Base-by-base conservation (phyloP, 2,113 vertebrate genomes). In the Phyllostomus hastatus region DNA sequence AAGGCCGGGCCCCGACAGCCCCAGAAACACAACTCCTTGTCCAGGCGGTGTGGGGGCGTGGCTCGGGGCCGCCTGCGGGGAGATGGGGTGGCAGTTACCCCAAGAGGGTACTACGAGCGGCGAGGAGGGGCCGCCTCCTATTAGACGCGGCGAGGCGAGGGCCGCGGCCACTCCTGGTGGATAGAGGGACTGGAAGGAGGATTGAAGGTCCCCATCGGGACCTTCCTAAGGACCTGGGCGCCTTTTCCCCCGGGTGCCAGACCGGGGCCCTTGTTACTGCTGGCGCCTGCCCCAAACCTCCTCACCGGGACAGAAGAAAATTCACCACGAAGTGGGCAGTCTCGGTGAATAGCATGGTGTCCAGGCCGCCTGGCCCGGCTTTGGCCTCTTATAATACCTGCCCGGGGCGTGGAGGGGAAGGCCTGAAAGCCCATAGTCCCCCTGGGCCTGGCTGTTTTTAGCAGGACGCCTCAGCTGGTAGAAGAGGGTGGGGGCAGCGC, bases 331-430 rank as follows among this genome's bases (percentile, higher is more conserved):
- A 95, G 35, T 92, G 80, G 76, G 75, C 88, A 15, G 76, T 84
- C 59, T 96, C 92, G 1, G 80, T 87, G 90, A 95, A 95, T 0
- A 95, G 81, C 95, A 79, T 82, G 86, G 67, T 88, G 97, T 78
- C 66, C 72, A 31, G 87, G 67, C 79, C 8, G 35, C 76, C n/a
- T 31, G 66, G 33, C 64, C 70, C 0, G 5, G 66, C 79, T 52
- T 59, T 16, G 43, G 64, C 81, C 35, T 57, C 88, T 91, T 94
- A 41, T 95, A 94, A 95, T 91, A 70, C 69, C 89, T 38, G 24
- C 72, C 7, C 2, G 6, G 6, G 43, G 59, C 11, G 0, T 66
- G 88, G 70, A 72, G 67, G 83, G 54, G 31, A 28, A 24, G 41
- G 59, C 22, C 52, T 72, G 94, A 92, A 94, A 97, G 69, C 66